Percentiles rank a stretch among this genome's conserved stretches.
Conservation (phyloP, 2,113 vertebrate genomes). For the Typhlomys cinereus region DNA sequence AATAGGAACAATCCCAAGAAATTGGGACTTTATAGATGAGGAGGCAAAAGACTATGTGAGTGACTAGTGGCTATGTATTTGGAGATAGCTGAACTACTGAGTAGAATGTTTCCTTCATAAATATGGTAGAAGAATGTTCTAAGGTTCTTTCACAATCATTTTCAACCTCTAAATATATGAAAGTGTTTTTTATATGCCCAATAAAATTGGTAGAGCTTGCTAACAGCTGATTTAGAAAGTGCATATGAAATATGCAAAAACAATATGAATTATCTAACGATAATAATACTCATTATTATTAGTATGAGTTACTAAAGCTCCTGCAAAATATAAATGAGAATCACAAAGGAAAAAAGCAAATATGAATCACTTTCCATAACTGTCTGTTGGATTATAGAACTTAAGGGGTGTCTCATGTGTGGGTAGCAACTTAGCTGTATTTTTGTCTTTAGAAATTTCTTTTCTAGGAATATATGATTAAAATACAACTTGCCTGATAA, state of each 20-base stretch:
- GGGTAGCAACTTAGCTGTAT: not conserved
- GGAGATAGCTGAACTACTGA: not conserved
- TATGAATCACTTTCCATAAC: not conserved
- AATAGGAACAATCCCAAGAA: not conserved
- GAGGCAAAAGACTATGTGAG: not conserved
- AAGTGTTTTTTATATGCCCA: not conserved
- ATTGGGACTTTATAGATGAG: not conserved
- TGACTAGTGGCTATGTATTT: not conserved
- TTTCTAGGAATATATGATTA: not conserved
- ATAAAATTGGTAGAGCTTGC: not conserved
- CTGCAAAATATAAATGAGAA: not conserved
- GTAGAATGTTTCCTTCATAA: constrained; percentile 1
- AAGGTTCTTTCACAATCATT: not conserved
- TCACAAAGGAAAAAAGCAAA: not conserved
- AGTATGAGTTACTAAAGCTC: not conserved
- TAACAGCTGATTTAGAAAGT: not conserved
- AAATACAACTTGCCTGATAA: not conserved
- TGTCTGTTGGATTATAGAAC: not conserved
- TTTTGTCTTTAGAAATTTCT: not conserved
- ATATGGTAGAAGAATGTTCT: not conserved
- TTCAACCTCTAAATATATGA: not conserved
- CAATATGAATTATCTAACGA: not conserved
- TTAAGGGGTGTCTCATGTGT: not conserved
- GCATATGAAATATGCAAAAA: not conserved
- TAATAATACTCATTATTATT: no score